A percentile compares a stretch with the other conserved stretches of the same genome.
phyloP scores from a whole-genome alignment of 2,797 vertebrate species.

The Poeciliopsis gracilis region DNA sequence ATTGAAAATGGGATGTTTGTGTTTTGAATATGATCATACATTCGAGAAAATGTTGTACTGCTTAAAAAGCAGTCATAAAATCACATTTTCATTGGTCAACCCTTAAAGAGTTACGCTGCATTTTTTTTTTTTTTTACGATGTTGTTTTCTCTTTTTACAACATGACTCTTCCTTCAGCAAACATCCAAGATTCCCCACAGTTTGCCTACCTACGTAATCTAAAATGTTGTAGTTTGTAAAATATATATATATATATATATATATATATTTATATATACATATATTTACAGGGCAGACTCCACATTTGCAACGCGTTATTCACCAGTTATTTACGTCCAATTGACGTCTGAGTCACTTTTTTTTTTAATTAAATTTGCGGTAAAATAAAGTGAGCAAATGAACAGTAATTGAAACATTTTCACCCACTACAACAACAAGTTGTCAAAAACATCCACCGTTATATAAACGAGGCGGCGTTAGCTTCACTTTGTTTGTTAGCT shows the following conservation, averaged over 20 bases:
- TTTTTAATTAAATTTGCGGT: neutral
- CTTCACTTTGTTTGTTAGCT: slow-evolving; percentile 46
- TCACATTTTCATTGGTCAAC: neutral
- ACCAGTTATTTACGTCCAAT: slow-evolving; percentile 4
- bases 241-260: neutral
- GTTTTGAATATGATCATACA: neutral
- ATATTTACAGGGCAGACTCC: neutral
- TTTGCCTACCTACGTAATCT: slow-evolving; percentile 14
- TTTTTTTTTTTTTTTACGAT: neutral
- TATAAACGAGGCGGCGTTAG: slow-evolving; percentile 17
- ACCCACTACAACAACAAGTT: neutral
- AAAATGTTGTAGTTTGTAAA: neutral
- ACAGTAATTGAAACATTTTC: slow-evolving; percentile 9
- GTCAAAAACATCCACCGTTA: neutral
- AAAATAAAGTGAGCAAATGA: neutral
- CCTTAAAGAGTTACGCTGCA: neutral
- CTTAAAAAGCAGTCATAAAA: neutral
- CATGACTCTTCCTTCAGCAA: slow-evolving; percentile 21
- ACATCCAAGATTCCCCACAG: slow-evolving; percentile 37
- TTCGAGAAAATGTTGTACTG: neutral
- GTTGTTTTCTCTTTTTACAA: slow-evolving; percentile 5
- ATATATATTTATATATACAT: no score
- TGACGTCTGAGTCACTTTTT: neutral
- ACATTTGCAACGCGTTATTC: neutral
- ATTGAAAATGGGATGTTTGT: slow-evolving; percentile 14